Percentiles rank a stretch among this genome's conserved stretches.
phyloP scores from a whole-genome alignment of 1,140 invertebrate genomes.

The Latrodectus geometricus region DNA sequence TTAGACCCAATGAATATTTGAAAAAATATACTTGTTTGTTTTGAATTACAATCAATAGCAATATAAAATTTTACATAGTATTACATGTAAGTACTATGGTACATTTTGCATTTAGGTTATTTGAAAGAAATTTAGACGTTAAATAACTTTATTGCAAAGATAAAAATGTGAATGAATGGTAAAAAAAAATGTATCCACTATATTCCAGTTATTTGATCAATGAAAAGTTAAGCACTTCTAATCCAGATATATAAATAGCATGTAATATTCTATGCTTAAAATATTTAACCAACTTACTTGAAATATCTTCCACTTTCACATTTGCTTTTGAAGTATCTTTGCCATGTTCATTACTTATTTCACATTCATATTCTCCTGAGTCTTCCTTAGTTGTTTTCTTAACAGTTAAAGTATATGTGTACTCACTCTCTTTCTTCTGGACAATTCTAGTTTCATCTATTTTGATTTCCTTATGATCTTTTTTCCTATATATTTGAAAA shows the following conservation, averaged over 20 bases:
- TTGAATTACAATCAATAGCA: too few species aligned
- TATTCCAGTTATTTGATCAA: too few species aligned
- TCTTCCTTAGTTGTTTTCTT: constrained; percentile 85
- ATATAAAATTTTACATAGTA: too few species aligned
- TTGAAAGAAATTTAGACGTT: too few species aligned
- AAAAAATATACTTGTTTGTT: too few species aligned
- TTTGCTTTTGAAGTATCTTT: constrained; percentile 61
- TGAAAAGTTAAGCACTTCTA: too few species aligned
- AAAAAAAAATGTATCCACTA: too few species aligned
- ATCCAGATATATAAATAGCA: background rate
- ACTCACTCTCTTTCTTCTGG: constrained; percentile 75
- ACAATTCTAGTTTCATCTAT: constrained; percentile 74
- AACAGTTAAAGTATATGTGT: constrained; percentile 82
- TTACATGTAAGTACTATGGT: too few species aligned
- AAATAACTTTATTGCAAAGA: too few species aligned
- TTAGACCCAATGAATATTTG: too few species aligned
- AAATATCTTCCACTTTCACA: constrained; percentile 65
- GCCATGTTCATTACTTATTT: constrained; percentile 63
- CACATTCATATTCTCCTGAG: constrained; percentile 84
- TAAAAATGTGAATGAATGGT: too few species aligned
- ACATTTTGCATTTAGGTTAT: too few species aligned
- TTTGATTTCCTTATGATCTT: constrained; percentile 48
- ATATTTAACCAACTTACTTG: background rate
- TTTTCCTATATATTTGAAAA: constrained; percentile 13
- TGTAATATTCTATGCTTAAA: background rate